Base-by-base conservation (phyloP, 2,797 vertebrate species). In the Lutjanus argentimaculatus region DNA sequence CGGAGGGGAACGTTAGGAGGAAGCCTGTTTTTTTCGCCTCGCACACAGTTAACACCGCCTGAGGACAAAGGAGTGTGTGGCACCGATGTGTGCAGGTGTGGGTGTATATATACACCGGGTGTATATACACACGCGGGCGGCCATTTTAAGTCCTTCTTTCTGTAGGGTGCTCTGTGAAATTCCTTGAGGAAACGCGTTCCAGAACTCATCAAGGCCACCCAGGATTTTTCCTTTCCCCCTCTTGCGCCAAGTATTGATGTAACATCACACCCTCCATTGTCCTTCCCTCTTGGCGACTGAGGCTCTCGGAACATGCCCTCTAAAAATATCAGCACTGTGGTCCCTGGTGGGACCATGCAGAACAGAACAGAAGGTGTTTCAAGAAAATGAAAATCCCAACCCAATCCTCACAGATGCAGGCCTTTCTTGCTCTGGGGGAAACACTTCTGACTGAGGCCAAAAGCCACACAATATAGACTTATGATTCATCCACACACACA, bases 201-300 rank as follows among this genome's bases (percentile, higher is more conserved):
- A 94, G 88, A 92, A 94, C 91, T 95, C 91, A 93, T 95, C 92
- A 89, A 94, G 95, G 93, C 95, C 95, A 95, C 95, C 93, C 91
- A 95, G 91, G 93, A 92, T 95, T 94, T 94, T 93, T 92, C 84
- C 85, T 82, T 93, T 85, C 86, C 88, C 88, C 89, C 85, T 88
- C 91, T 92, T 85, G 86, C 85, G 91, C 92, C 92, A 95, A 95
- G 93, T 93, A 95, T 94, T 94, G 93, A 95, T 94, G 94, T 94
- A 94, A 95, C 93, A 95, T 95, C 93, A 96, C 95, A 95, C 95
- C 95, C 94, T 94, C 93, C 90, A 95, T 95, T 95, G 94, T 96
- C 94, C 95, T 95, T 94, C 92, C 93, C 94, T 95, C 95, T 93
- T 94, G 94, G 93, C 91, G 91, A 95, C 91, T 88, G 88, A 94